These are phyloP conservation scores for Cecidostiba fungosa DNA, from an alignment of 2,888 invertebrate genomes.

Conservation along the genomic window DNA sequence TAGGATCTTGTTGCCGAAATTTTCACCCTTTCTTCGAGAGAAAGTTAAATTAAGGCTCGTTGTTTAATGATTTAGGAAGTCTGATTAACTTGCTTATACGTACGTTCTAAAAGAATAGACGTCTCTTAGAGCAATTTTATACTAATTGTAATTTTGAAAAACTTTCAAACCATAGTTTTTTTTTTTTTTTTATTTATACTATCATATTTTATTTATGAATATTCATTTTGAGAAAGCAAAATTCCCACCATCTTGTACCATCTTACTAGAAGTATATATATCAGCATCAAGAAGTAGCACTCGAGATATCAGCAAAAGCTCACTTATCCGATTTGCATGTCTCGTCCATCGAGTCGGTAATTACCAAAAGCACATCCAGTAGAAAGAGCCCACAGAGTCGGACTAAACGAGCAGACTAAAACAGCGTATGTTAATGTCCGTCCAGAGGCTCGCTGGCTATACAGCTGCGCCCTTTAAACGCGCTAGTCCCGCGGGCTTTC, in stretches of 20 bases:
- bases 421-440: conserved; percentile 56
- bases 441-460: conserved; percentile 1
- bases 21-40: neutral
- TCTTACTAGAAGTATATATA: neutral
- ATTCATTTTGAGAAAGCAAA: neutral
- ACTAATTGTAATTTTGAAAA: too few species aligned
- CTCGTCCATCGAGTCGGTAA: conserved; percentile 15
- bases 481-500: conserved; percentile 43
- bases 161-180: too few species aligned
- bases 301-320: neutral
- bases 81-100: neutral
- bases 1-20: neutral
- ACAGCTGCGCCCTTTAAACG: conserved; percentile 11
- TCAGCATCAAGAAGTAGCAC: neutral
- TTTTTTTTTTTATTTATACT: too few species aligned
- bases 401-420: neutral
- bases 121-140: too few species aligned
- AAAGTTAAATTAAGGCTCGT: neutral
- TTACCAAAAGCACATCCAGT: conserved; percentile 63
- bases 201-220: too few species aligned
- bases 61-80: neutral
- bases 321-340: conserved; percentile 55
- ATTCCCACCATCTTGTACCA: too few species aligned
- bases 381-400: conserved; percentile 30
- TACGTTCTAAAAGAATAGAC: too few species aligned